Evolutionary conservation across 2,113 vertebrate genomes (phyloP).

Genomic region (Percopsis transmontana): DNA sequence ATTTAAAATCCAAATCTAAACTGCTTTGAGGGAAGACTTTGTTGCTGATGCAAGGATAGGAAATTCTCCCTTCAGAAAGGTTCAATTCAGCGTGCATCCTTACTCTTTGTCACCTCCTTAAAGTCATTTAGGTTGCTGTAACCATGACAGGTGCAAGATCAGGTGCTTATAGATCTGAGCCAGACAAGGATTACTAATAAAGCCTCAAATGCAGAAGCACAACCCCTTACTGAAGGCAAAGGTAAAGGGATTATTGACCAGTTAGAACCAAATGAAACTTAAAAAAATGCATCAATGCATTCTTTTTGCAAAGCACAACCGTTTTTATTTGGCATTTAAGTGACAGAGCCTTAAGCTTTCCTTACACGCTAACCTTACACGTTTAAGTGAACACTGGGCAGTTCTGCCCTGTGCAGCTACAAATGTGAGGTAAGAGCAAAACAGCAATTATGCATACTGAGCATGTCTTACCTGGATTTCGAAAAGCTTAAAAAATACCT

Average conservation of each 20-base stretch:
- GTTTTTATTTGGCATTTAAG: too few relatives aligned
- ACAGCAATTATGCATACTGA: too few relatives aligned
- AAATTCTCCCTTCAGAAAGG: neutral
- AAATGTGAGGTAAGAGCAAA: neutral
- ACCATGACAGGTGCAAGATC: too few relatives aligned
- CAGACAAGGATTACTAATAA: neutral
- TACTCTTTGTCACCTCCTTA: neutral
- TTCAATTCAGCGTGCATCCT: neutral
- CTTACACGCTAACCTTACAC: too few relatives aligned
- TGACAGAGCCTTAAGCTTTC: too few relatives aligned
- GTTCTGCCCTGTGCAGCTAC: neutral
- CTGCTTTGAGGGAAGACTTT: neutral
- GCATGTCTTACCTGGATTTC: neutral
- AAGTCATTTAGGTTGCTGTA: neutral
- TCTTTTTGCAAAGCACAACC: too few relatives aligned
- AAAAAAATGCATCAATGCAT: too few relatives aligned
- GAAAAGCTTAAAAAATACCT: neutral
- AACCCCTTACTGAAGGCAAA: neutral
- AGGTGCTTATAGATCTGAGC: neutral
- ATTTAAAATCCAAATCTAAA: constrained; percentile 1
- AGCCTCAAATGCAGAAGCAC: neutral
- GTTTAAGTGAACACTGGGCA: neutral
- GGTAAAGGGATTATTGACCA: too few relatives aligned
- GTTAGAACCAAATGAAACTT: too few relatives aligned
- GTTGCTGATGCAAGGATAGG: constrained; percentile 21